phyloP scores from a whole-genome alignment of 1,140 invertebrate genomes.

The silkworm (Bombyx mori) region ASM3026992v2 NC_085131.1:11016001-11016500 shows the following conservation, averaged over 20 bases:
- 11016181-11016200: constrained; percentile 21
- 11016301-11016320: too few species aligned
- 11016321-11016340: constrained; percentile 3
- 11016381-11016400: constrained; percentile 5
- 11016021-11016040: constrained; percentile 32
- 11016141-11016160: constrained; percentile 51
- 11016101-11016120: constrained; percentile 43
- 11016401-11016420: constrained; percentile 5
- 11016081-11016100: constrained; percentile 43
- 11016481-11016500: constrained; percentile 58
- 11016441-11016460: constrained; percentile 35
- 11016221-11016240: constrained; percentile 21
- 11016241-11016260: background rate
- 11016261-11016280: background rate
- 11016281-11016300: too few species aligned
- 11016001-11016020: constrained; percentile 65
- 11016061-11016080: constrained; percentile 26
- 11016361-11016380: background rate
- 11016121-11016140: constrained; percentile 43
- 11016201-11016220: constrained; percentile 23
- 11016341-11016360: background rate
- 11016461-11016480: constrained; percentile 57
- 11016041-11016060: constrained; percentile 38
- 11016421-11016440: constrained; percentile 54
- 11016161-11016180: constrained; percentile 35